Conservation (phyloP, 2,113 vertebrate genomes). For the Halichoeres trimaculatus region DNA sequence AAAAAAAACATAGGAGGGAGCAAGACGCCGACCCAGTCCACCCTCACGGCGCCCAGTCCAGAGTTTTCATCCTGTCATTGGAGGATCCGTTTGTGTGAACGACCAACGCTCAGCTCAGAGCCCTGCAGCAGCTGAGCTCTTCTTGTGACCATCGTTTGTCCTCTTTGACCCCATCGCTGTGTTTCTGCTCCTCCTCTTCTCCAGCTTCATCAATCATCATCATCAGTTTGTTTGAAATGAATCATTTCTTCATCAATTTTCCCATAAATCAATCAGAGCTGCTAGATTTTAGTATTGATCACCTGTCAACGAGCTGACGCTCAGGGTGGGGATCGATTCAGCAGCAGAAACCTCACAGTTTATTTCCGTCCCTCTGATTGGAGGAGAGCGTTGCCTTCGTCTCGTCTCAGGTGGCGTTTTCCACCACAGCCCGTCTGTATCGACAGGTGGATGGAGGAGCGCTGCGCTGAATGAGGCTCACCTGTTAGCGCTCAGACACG, state of each 20-base stretch:
- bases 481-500: background rate
- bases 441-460: background rate
- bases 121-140: too few relatives aligned
- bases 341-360: slow-evolving; percentile 16
- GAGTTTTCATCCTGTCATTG: too few relatives aligned
- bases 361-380: slow-evolving; percentile 3
- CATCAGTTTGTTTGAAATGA: background rate
- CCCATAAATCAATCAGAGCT: slow-evolving; percentile 15
- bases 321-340: slow-evolving; percentile 22
- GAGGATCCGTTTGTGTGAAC: too few relatives aligned
- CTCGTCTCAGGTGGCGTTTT: background rate
- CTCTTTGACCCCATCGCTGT: too few relatives aligned
- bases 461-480: slow-evolving; percentile 1
- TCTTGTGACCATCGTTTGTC: too few relatives aligned
- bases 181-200: too few relatives aligned
- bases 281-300: slow-evolving; percentile 22
- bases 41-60: too few relatives aligned
- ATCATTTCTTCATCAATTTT: slow-evolving; percentile 18
- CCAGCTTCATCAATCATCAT: background rate
- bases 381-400: background rate
- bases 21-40: too few relatives aligned
- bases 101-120: too few relatives aligned
- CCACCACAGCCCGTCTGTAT: background rate
- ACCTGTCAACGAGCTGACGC: slow-evolving; percentile 6
- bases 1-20: too few relatives aligned